Base-by-base conservation (phyloP, 2,888 invertebrate genomes). In the Aspidiotus destructor region DNA sequence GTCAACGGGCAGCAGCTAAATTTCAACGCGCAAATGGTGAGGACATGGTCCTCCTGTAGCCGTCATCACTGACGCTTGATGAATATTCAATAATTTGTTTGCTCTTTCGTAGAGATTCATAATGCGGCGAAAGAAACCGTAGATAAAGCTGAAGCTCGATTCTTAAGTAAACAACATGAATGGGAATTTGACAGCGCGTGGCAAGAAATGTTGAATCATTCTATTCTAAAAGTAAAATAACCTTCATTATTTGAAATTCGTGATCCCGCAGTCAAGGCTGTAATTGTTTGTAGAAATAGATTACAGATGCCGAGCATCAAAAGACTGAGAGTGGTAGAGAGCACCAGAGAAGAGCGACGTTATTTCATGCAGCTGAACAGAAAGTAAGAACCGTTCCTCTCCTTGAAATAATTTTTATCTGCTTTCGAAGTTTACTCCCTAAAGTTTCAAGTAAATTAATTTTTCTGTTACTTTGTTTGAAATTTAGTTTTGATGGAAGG, bases 121-220 rank as follows among this genome's bases (percentile, higher is more conserved):
- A 87, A 87, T 60, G 94, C 93, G 1, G 95, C 95, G 0, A 93
- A 93, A 78, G 93, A 95, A 80, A 94, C 93, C 0, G 94, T 95
- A 68, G 86, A 89, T 0, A 77, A 94, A 60, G 95, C 96, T 0
- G 95, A 95, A 77, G 86, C 89, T 77, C 82, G 91, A 72, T 89
- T 86, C 69, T 70, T 75, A 16, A 84, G 84, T 76, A 85, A 88
- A 75, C 85, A 86, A 76, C 85, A 87, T 74, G 87, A 88, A 77
- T 87, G 88, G 85, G 89, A 92, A 77, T 93, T 96, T 78, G 94
- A 95, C 80, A 89, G 88, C 80, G 93, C 94, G 74, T 95, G 95
- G 95, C 96, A 96, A 79, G 96, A 96, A 79, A 92, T 93, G 85
- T 84, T 96, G 71, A 96, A 95, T 80, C 92, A 94, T 82, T 94